Evolutionary conservation across 2,888 invertebrate genomes (phyloP).

Genomic region (Clusia tigrina): DNA sequence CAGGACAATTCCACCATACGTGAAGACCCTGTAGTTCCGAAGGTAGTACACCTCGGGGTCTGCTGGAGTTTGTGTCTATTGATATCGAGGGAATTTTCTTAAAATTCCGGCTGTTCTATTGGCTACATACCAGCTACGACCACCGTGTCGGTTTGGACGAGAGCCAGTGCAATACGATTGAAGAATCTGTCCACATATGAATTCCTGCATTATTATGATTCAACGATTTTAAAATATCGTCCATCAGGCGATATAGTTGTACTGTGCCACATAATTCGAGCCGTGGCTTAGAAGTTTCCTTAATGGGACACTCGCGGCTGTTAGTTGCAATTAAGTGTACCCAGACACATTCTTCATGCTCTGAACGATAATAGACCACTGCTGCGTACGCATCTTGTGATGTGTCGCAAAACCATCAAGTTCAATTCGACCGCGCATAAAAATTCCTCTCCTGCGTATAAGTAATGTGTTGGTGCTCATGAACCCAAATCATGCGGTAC

Average conservation of each 20-base stretch:
- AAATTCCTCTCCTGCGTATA: not conserved
- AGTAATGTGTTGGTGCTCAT: slow-evolving; percentile 1
- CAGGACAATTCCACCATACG: not conserved
- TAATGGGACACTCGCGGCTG: not conserved
- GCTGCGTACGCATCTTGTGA: not conserved
- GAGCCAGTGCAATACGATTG: slow-evolving; percentile 25
- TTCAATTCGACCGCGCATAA: not conserved
- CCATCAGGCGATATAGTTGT: too few species aligned
- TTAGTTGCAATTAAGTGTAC: not conserved
- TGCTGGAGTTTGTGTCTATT: slow-evolving; percentile 15
- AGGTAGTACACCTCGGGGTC: slow-evolving; percentile 21
- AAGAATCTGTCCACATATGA: slow-evolving; percentile 20
- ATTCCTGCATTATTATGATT: not conserved
- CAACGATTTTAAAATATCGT: not conserved
- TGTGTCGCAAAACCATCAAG: not conserved
- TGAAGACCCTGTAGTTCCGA: too few species aligned
- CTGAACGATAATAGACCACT: not conserved
- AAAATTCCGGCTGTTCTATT: slow-evolving; percentile 19
- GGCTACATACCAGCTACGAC: slow-evolving; percentile 17
- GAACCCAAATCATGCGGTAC: slow-evolving; percentile 27
- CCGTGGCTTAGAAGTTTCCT: not conserved
- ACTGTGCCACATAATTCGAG: too few species aligned
- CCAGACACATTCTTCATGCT: not conserved
- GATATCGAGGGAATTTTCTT: not conserved
- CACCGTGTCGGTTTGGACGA: slow-evolving; percentile 16